phyloP scores from a whole-genome alignment of 2,797 vertebrate genomes.

The Philypnodon macrostomus region DNA sequence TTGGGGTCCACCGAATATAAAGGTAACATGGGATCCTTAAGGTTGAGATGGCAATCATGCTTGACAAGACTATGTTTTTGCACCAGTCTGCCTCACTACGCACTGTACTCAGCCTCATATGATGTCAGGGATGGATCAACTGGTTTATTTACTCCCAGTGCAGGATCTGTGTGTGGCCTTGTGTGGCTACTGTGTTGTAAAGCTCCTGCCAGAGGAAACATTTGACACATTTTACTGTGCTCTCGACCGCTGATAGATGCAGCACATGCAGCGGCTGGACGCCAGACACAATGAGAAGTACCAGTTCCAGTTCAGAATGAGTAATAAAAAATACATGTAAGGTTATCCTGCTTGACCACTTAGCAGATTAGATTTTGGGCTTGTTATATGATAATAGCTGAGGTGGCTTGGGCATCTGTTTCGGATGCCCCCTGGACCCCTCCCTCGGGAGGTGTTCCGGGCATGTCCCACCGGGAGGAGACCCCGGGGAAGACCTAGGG shows the following conservation, averaged over 20 bases:
- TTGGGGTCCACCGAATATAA: slow-evolving; percentile 11
- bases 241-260: slow-evolving; percentile 65
- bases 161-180: slow-evolving; percentile 84
- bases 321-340: neutral
- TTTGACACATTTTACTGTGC: slow-evolving; percentile 69
- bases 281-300: slow-evolving; percentile 48
- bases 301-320: slow-evolving; percentile 15
- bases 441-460: no score
- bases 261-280: slow-evolving; percentile 36
- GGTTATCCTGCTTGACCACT: no score
- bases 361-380: no score
- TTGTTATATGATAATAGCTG: no score
- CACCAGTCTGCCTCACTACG: slow-evolving; percentile 68
- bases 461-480: no score
- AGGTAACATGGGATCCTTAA: slow-evolving; percentile 22
- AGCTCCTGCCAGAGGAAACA: slow-evolving; percentile 74
- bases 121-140: slow-evolving; percentile 72
- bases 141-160: slow-evolving; percentile 86
- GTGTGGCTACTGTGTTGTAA: slow-evolving; percentile 74
- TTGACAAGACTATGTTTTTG: slow-evolving; percentile 56
- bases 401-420: no score
- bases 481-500: no score
- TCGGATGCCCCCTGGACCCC: no score
- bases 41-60: slow-evolving; percentile 52
- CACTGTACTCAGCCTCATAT: slow-evolving; percentile 64